These are phyloP conservation scores for Peromyscus nudipes DNA, from an alignment of 2,797 vertebrate species.

Conservation along the genomic window DNA sequence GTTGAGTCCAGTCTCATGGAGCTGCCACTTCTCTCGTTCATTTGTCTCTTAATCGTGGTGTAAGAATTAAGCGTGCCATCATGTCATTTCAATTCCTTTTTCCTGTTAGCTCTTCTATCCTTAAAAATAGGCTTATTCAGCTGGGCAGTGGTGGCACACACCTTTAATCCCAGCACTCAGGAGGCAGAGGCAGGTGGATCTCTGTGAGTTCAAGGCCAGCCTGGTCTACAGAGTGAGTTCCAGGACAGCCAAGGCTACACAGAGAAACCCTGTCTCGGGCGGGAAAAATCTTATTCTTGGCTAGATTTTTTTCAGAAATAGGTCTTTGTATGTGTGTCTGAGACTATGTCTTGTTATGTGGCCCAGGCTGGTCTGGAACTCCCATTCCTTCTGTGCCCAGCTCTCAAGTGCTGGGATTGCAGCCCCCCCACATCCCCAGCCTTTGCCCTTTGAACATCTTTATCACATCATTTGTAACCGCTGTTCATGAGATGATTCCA, in stretches of 20 bases:
- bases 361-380: not conserved
- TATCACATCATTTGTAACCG: not conserved
- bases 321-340: not conserved
- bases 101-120: not conserved
- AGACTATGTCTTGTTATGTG: not conserved
- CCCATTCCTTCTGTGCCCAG: not conserved
- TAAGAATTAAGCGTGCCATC: not conserved
- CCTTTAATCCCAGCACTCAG: no score
- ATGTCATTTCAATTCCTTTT: not conserved
- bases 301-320: not conserved
- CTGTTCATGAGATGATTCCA: not conserved
- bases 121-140: constrained; percentile 30
- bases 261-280: no score
- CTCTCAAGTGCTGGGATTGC: not conserved
- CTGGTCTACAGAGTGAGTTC: no score
- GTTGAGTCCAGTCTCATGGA: not conserved
- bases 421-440: no score
- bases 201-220: no score
- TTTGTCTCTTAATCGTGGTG: constrained; percentile 11
- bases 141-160: no score
- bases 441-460: constrained; percentile 27
- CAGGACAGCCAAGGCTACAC: no score
- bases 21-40: not conserved
- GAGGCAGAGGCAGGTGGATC: no score
- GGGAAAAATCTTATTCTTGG: no score